phyloP scores from a whole-genome alignment of 1,140 invertebrate species.

The Phenacoccus solenopsis region DNA sequence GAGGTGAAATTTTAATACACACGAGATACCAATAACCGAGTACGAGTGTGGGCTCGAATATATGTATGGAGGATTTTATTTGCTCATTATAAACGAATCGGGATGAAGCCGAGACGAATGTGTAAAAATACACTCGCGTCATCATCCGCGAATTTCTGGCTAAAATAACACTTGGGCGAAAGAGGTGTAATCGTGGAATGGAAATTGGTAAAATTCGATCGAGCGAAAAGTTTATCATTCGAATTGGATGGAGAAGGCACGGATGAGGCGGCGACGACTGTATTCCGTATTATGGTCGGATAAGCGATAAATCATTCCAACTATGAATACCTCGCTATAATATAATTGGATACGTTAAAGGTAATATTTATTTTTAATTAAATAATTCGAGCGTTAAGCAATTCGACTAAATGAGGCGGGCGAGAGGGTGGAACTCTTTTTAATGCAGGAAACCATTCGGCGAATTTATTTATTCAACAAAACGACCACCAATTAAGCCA shows the following conservation, averaged over 20 bases:
- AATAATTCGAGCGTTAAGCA: slow-evolving; percentile 1
- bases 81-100: too few relatives aligned
- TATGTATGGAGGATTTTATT: too few relatives aligned
- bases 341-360: neutral
- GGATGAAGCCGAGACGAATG: too few relatives aligned
- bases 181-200: too few relatives aligned
- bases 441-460: neutral
- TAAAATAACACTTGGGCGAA: too few relatives aligned
- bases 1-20: too few relatives aligned
- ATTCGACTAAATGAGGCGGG: neutral
- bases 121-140: too few relatives aligned
- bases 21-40: too few relatives aligned
- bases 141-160: too few relatives aligned
- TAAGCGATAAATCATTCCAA: neutral
- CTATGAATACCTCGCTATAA: neutral
- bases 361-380: slow-evolving; percentile 4
- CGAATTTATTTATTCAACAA: slow-evolving; percentile 4
- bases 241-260: neutral
- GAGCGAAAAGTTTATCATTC: neutral
- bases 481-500: neutral
- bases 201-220: neutral
- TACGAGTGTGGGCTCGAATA: too few relatives aligned
- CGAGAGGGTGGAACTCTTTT: neutral
- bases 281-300: too few relatives aligned
- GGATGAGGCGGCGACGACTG: too few relatives aligned